phyloP scores from a whole-genome alignment of 2,113 vertebrate species.

The Etheostoma spectabile region DNA sequence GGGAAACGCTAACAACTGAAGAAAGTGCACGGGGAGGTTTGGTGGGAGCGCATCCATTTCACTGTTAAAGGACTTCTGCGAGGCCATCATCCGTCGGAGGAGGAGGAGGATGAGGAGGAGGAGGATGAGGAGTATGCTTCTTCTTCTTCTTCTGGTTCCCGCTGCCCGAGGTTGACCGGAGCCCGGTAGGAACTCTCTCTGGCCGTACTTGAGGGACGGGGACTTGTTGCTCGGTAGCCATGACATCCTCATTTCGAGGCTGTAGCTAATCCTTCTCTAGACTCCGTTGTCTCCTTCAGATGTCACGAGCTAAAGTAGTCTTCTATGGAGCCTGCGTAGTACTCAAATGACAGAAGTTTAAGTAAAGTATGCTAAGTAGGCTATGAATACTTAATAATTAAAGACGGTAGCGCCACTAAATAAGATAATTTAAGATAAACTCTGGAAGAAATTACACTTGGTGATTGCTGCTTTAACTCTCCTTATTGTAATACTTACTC shows the following conservation, averaged over 20 bases:
- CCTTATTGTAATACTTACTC: neutral
- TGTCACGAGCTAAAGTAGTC: neutral
- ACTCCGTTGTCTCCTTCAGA: neutral
- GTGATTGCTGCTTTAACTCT: neutral
- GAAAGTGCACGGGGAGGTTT: slow-evolving; percentile 48
- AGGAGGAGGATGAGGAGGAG: no score
- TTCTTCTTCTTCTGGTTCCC: no score
- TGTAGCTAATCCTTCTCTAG: slow-evolving; percentile 61
- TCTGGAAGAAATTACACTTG: neutral
- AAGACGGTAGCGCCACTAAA: neutral
- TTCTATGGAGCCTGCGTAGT: no score
- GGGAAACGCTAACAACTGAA: slow-evolving; percentile 81
- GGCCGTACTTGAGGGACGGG: neutral
- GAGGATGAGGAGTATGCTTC: no score
- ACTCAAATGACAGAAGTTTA: no score
- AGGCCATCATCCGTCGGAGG: no score
- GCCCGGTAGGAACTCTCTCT: no score
- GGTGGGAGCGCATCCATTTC: neutral
- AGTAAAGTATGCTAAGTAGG: neutral
- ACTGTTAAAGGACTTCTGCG: no score
- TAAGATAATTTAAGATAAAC: no score
- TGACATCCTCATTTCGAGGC: slow-evolving; percentile 56
- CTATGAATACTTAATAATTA: neutral
- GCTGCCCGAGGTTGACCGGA: no score
- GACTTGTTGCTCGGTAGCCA: slow-evolving; percentile 72